Evolutionary conservation across 92 coral and sea anemone species (phyloP).

Genomic region (Metridium senile): DNA sequence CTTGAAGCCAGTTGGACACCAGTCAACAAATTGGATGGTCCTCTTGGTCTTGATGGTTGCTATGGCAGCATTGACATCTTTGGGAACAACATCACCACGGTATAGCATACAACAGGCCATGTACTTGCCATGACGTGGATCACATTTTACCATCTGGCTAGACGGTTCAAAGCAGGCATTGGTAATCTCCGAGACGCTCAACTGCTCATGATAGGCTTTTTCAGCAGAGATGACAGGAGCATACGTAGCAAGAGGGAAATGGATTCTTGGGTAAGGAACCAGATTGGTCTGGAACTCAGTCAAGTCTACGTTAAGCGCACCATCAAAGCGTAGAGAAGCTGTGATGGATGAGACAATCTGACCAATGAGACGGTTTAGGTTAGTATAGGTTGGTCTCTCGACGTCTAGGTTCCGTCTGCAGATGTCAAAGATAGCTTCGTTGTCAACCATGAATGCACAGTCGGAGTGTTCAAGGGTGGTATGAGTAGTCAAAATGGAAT

Average conservation of each 20-base stretch:
- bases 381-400: slow-evolving; percentile 95
- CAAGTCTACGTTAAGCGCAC: slow-evolving; percentile 87
- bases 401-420: slow-evolving; percentile 75
- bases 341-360: slow-evolving; percentile 94
- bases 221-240: slow-evolving; percentile 79
- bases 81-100: slow-evolving; percentile 86
- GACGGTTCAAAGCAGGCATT: slow-evolving; percentile 82
- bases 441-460: slow-evolving; percentile 79
- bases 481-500: slow-evolving; percentile 68
- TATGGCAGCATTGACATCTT: slow-evolving; percentile 75
- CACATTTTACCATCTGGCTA: slow-evolving; percentile 88
- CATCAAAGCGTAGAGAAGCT: slow-evolving; percentile 91
- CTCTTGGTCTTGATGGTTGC: slow-evolving; percentile 72
- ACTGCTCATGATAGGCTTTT: slow-evolving; percentile 79
- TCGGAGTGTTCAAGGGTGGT: slow-evolving; percentile 74
- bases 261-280: slow-evolving; percentile 91
- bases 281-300: slow-evolving; percentile 92
- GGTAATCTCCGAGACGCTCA: slow-evolving; percentile 73
- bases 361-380: slow-evolving; percentile 92
- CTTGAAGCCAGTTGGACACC: slow-evolving; percentile 77
- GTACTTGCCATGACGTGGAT: slow-evolving; percentile 87
- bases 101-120: slow-evolving; percentile 78
- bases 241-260: slow-evolving; percentile 85
- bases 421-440: slow-evolving; percentile 70
- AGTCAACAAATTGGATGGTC: slow-evolving; percentile 71